A percentile compares a stretch with the other conserved stretches of the same genome.
These are phyloP conservation scores for Ophraella communa DNA, from an alignment of 2,888 invertebrate genomes.

Conservation along the genomic window DNA sequence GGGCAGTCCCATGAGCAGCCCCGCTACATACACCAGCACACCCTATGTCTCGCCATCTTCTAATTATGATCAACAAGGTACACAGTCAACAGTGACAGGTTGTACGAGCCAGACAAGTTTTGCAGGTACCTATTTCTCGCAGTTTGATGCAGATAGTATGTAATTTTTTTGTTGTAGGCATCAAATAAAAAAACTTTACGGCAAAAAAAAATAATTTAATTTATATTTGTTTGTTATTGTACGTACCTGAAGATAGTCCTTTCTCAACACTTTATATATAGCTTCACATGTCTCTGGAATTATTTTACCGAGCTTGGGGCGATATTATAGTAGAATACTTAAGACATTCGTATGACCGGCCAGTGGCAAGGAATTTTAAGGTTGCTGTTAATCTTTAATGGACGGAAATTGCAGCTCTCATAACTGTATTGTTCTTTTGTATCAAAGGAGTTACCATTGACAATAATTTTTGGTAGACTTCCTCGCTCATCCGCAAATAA, in stretches of 20 bases:
- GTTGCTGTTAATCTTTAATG: slow-evolving; percentile 41
- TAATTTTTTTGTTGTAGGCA: too few species aligned
- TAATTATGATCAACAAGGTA: too few species aligned
- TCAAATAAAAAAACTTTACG: too few species aligned
- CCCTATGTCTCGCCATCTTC: too few species aligned
- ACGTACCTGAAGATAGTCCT: slow-evolving; percentile 16
- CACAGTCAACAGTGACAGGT: too few species aligned
- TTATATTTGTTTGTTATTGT: background rate
- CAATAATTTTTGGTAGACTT: slow-evolving; percentile 34
- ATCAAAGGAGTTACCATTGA: slow-evolving; percentile 28
- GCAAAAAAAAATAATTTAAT: too few species aligned
- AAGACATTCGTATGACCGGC: slow-evolving; percentile 43
- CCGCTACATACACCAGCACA: too few species aligned
- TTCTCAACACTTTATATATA: slow-evolving; percentile 15
- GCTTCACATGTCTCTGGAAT: slow-evolving; percentile 42
- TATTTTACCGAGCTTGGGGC: slow-evolving; percentile 42
- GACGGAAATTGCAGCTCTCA: slow-evolving; percentile 37
- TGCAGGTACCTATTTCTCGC: too few species aligned
- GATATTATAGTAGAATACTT: slow-evolving; percentile 45
- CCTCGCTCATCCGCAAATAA: slow-evolving; percentile 38
- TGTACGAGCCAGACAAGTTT: too few species aligned
- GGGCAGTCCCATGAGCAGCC: too few species aligned
- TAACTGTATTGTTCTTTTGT: slow-evolving; percentile 33
- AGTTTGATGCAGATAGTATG: too few species aligned
- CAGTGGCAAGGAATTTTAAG: slow-evolving; percentile 41